A percentile compares a stretch with the other conserved stretches of the same genome.
These are phyloP conservation scores for Heterohyrax brucei DNA, from an alignment of 2,797 vertebrate genomes.

Conservation along the genomic window DNA sequence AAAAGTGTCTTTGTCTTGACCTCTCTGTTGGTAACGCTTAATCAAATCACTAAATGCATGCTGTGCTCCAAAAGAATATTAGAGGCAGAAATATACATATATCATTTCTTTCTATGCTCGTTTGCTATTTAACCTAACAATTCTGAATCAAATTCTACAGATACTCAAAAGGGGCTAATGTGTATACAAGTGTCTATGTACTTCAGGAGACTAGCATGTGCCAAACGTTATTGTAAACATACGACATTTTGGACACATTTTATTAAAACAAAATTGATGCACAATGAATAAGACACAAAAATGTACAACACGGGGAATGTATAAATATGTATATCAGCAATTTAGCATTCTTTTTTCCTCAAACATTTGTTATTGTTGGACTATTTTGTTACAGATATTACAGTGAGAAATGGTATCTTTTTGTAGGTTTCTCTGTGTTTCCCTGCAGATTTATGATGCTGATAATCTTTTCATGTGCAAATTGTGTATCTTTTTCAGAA, in stretches of 20 bases:
- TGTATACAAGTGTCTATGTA: background rate
- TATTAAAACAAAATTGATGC: background rate
- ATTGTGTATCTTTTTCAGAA: background rate
- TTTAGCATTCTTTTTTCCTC: background rate
- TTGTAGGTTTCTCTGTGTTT: background rate
- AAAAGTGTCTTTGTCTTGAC: slow-evolving; percentile 3
- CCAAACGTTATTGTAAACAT: background rate
- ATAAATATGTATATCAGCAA: background rate
- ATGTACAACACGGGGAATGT: background rate
- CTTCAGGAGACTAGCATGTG: background rate
- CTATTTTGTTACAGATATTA: background rate
- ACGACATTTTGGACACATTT: background rate
- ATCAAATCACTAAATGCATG: background rate
- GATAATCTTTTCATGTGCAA: background rate
- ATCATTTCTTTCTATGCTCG: background rate
- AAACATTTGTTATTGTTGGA: background rate
- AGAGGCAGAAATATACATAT: background rate
- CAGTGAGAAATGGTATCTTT: background rate
- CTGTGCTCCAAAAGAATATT: background rate
- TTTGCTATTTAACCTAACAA: background rate
- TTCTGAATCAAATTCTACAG: background rate
- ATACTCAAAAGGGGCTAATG: background rate
- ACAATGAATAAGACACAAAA: background rate
- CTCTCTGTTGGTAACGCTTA: background rate
- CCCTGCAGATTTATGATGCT: background rate